Evolutionary conservation across 2,888 invertebrate species (phyloP).

Genomic region (Sphaerophoria rueppellii): DNA sequence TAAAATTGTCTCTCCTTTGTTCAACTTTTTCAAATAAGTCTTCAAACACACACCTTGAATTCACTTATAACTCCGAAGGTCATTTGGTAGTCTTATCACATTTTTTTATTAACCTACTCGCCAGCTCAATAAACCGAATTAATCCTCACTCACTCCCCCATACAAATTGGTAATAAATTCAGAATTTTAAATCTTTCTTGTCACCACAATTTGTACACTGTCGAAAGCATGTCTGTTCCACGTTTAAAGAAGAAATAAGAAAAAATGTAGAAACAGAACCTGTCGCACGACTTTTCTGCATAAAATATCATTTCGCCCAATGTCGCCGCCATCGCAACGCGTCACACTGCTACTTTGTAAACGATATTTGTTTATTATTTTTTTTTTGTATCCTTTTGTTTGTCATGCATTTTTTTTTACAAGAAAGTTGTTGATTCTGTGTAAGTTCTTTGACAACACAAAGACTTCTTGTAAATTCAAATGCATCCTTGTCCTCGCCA

Average conservation of each 20-base stretch:
- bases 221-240: slow-evolving; percentile 42
- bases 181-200: slow-evolving; percentile 21
- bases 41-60: too few relatives aligned
- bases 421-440: neutral
- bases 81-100: neutral
- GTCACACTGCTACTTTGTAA: neutral
- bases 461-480: slow-evolving; percentile 48
- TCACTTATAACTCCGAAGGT: neutral
- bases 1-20: too few relatives aligned
- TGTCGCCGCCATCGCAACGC: slow-evolving; percentile 23
- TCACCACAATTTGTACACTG: slow-evolving; percentile 44
- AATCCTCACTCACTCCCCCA: neutral
- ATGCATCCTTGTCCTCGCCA: slow-evolving; percentile 20
- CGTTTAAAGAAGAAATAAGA: neutral
- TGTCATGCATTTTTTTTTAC: too few relatives aligned
- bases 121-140: neutral
- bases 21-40: too few relatives aligned
- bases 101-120: neutral
- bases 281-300: slow-evolving; percentile 66
- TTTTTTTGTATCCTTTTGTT: neutral
- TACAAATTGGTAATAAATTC: neutral
- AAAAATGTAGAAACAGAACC: slow-evolving; percentile 41
- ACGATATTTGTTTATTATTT: slow-evolving; percentile 1
- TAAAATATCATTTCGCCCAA: slow-evolving; percentile 55
- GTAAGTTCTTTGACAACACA: slow-evolving; percentile 35